Base-by-base conservation (phyloP, 2,888 invertebrate genomes). In the Xestia ashworthii region DNA sequence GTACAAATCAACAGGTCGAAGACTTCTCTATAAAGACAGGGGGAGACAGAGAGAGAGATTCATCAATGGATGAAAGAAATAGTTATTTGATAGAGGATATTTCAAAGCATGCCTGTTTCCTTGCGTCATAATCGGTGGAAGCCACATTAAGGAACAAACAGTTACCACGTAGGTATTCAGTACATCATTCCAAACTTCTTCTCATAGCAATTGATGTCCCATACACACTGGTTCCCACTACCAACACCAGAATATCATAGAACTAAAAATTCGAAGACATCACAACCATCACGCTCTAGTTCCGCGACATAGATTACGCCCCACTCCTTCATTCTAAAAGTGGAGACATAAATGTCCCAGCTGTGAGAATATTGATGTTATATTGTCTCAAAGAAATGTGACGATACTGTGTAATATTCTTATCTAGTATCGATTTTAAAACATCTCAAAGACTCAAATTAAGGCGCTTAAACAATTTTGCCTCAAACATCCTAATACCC, bases 391-490 rank as follows among this genome's bases (percentile, higher is more conserved):
- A 74, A 46, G 25, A 9, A 25, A 14, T 73, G 8, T 19, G 22
- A 19, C 19, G 5, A 41, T 12, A 41, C 2, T 4, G 14, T 25
- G n/a, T n/a, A 32, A 0, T 38, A 5, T 3, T 14, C 11, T 46
- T 3, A 25, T 22, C 44, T 32, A 55, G 48, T n/a, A 32, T 14
- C 25, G 41, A 76, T 16, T 22, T 50, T 32, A 32, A 41, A 0
- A 12, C 22, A 14, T 41, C 14, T 41, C 3, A 6, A 50, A 48
- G 2, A n/a, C 11, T 2, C 2, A 41, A 60, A 48, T 22, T 5
- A 55, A 25, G 9, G 9, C 32, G 11, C 44, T 32, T 41, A 14
- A 25, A 19, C 5, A 11, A 83, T 87, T 65, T 55, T 16, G 14
- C 38, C 5, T 80, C n/a, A 14, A 11, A 46, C 38, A 25, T 44